Evolutionary conservation across 2,888 invertebrate species (phyloP).

Genomic region (Apocheima hispidaria): DNA sequence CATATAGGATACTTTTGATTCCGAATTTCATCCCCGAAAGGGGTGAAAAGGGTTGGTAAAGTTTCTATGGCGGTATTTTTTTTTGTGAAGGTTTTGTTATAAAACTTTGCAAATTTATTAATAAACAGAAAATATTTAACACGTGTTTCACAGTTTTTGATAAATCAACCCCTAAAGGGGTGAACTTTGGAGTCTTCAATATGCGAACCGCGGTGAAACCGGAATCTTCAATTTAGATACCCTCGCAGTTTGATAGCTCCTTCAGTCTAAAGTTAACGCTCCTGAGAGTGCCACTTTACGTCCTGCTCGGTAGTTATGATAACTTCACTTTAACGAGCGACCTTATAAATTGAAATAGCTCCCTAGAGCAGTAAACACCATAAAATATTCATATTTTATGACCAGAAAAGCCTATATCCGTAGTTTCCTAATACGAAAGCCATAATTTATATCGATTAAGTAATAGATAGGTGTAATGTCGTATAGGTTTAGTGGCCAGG

Average conservation of each 20-base stretch:
- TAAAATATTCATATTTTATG: conserved; percentile 36
- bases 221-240: conserved; percentile 25
- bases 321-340: conserved; percentile 44
- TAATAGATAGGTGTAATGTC: background rate
- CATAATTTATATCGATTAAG: conserved; percentile 17
- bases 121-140: no score
- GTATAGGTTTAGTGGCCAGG: no score
- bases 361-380: conserved; percentile 36
- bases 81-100: no score
- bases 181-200: background rate
- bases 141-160: no score
- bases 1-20: no score
- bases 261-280: conserved; percentile 41
- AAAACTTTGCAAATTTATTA: no score
- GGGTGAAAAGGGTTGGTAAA: no score
- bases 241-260: conserved; percentile 21
- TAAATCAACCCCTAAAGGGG: no score
- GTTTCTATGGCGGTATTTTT: no score
- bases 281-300: conserved; percentile 44
- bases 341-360: conserved; percentile 45
- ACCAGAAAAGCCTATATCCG: conserved; percentile 12
- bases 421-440: conserved; percentile 19
- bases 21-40: no score
- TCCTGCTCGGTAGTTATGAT: conserved; percentile 44
- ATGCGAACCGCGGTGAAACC: background rate